A percentile compares a stretch with the other conserved stretches of the same genome.
Evolutionary conservation across 2,888 invertebrate genomes (phyloP).

Genomic region (Acronicta psi): DNA sequence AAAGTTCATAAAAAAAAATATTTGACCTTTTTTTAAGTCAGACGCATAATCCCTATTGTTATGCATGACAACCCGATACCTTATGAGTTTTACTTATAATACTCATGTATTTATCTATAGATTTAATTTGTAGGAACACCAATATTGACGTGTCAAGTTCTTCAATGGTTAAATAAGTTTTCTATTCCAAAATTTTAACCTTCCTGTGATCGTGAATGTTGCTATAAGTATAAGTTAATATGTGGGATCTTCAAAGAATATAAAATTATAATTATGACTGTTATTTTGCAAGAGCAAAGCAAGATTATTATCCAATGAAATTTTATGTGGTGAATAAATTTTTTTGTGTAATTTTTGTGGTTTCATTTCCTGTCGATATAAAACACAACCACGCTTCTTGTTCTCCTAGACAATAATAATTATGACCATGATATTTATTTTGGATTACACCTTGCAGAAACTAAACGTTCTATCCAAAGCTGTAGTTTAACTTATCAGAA

Average conservation of each 20-base stretch:
- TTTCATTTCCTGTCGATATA: slow-evolving; percentile 42
- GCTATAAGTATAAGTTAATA: slow-evolving; percentile 81
- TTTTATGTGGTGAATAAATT: slow-evolving; percentile 88
- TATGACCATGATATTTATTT: no score
- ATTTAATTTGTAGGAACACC: slow-evolving; percentile 83
- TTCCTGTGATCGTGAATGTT: slow-evolving; percentile 87
- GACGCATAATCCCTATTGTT: no score
- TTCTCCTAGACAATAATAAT: no score
- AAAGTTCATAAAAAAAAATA: no score
- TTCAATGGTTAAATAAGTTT: slow-evolving; percentile 80
- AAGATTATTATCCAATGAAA: slow-evolving; percentile 66
- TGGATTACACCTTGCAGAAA: no score
- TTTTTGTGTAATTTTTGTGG: slow-evolving; percentile 82
- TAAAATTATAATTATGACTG: slow-evolving; percentile 79
- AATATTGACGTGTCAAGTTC: slow-evolving; percentile 74
- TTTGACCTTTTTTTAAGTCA: no score
- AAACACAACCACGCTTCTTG: neutral
- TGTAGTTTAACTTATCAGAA: no score
- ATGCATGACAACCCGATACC: slow-evolving; percentile 55
- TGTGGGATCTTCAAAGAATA: slow-evolving; percentile 81
- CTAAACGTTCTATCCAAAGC: no score
- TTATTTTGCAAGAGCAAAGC: slow-evolving; percentile 83
- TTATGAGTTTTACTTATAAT: slow-evolving; percentile 69
- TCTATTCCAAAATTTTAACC: slow-evolving; percentile 86
- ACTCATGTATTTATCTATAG: slow-evolving; percentile 73